Base-by-base conservation (phyloP, 2,888 invertebrate species). In the Drosophila barbarae region DNA sequence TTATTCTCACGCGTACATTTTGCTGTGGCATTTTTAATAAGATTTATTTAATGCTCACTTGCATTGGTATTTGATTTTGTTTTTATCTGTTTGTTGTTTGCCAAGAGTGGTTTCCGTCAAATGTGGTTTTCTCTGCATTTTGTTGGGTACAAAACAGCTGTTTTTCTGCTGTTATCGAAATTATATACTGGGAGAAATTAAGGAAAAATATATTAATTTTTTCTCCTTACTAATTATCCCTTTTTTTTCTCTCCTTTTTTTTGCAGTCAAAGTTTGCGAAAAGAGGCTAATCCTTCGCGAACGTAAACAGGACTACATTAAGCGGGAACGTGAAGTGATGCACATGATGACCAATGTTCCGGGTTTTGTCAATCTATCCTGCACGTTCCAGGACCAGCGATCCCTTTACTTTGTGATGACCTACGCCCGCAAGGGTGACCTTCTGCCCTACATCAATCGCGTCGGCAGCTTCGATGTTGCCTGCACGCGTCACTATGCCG, bases 241-340 rank as follows among this genome's bases (percentile, higher is more conserved):
- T 9, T 13, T 13, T 12, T 9, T 36, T 8, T 21, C 12, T 71
- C 49, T 59, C 15, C 30, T 85, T 93, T 56, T 92, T 28, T 30
- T 85, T 93, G 56, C 92, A 95, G 96, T 99, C 88, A 99, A 99
- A 93, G 98, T 98, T n/a, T 95, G 98, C 90, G 96, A 98, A 87
- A 99, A 99, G 91, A 92, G 93, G 52, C 95, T 97, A 90, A 98
- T 99, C 77, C 92, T 98, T 78, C 92, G 95, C 74, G 98, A 99
- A 90, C 95, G 95, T 89, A 99, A 99, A 90, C 93, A 95, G 83
- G 95, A 96, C 87, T 97, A 97, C 90, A 95, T 99, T 64, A 94
- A 94, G 88, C 92, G 98, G 44, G 99, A 99, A 90, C 98, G 97
- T 88, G 97, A 98, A 87, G 96, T 97, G 28, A 91, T 99, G 88